phyloP scores from a whole-genome alignment of 2,113 vertebrate species.

The Zosterops borbonicus region DNA sequence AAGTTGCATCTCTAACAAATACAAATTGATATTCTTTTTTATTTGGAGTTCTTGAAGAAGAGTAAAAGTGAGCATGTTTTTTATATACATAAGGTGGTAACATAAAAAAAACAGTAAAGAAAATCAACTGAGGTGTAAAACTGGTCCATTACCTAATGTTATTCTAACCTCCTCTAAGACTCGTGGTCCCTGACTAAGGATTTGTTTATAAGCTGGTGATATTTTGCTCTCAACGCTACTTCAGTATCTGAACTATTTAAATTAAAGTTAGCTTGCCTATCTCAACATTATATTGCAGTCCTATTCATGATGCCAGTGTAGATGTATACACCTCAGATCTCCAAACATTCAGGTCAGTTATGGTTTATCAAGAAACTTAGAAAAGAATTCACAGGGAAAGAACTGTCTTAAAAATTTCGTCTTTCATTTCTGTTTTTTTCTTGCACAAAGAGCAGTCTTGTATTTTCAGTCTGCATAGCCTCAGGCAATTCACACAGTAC shows the following conservation, averaged over 20 bases:
- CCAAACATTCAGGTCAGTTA: background rate
- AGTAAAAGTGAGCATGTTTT: background rate
- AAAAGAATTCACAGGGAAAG: background rate
- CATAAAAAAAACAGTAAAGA: background rate
- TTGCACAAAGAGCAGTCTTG: background rate
- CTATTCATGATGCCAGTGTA: background rate
- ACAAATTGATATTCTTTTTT: background rate
- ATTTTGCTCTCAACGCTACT: background rate
- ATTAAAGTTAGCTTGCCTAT: background rate
- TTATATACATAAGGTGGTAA: background rate
- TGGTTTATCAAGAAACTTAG: slow-evolving; percentile 1
- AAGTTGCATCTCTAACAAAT: background rate
- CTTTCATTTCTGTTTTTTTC: slow-evolving; percentile 15
- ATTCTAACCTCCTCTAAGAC: background rate
- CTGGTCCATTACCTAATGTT: background rate
- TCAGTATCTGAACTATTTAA: background rate
- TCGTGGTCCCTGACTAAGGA: background rate
- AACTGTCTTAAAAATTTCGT: slow-evolving; percentile 35
- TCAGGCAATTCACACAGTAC: background rate
- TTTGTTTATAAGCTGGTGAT: background rate
- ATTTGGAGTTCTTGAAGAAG: background rate
- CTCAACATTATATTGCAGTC: background rate
- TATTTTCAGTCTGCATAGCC: slow-evolving; percentile 29
- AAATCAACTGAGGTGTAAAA: background rate
- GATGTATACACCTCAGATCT: background rate